Percentiles rank a stretch among this genome's conserved stretches.
Evolutionary conservation across 2,113 vertebrate genomes (phyloP).

Genomic region (Struthidea cinerea): DNA sequence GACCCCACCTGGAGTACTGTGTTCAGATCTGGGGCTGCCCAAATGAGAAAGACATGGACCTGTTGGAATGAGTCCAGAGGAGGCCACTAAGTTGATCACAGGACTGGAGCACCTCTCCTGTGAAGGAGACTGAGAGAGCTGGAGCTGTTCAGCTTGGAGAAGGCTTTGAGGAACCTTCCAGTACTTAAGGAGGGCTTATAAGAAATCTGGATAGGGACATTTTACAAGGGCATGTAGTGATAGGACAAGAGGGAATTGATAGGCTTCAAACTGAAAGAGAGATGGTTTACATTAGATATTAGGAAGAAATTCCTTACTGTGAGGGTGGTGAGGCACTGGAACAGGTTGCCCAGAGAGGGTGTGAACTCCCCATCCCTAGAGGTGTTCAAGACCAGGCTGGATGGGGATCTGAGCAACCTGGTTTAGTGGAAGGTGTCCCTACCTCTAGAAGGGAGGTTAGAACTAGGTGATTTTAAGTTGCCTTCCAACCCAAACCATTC

Average conservation of each 20-base stretch:
- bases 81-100: neutral
- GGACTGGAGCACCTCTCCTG: neutral
- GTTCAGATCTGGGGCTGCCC: neutral
- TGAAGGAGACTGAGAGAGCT: neutral
- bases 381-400: neutral
- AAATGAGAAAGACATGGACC: neutral
- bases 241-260: neutral
- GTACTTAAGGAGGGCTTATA: neutral
- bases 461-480: neutral
- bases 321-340: neutral
- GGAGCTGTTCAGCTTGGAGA: neutral
- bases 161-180: neutral
- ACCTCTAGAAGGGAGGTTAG: neutral
- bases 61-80: neutral
- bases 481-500: neutral
- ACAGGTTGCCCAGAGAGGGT: neutral
- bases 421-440: neutral
- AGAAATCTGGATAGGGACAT: neutral
- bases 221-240: too few species aligned
- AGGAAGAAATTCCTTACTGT: neutral
- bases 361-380: neutral
- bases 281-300: neutral
- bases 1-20: neutral
- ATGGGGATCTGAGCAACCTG: neutral
- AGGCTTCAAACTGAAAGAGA: neutral